Base-by-base conservation (phyloP, 1,140 invertebrate species). In the Chironomus striatipennis region DNA sequence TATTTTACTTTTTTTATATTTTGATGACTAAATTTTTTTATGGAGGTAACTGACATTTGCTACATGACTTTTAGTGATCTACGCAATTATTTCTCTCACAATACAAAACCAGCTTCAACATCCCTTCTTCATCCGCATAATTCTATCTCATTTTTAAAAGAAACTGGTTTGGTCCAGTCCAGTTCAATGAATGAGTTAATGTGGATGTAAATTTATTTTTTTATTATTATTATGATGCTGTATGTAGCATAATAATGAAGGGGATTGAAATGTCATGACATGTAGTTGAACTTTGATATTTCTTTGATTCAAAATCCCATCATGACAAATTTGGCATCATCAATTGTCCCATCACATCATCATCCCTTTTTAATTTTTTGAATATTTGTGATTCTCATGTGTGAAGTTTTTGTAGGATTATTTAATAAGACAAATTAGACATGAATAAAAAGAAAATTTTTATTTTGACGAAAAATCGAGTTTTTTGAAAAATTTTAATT, bases 251-350 rank as follows among this genome's bases (percentile, higher is more conserved):
- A 34, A 34, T 34, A 34, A 34, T 34, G 47, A 57, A 47, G n/a
- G 12, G 47, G 47, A 15, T 15, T 20, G 9, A 70, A 20, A 21
- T 18, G 65, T 70, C 65, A 70, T 17, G 65, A 70, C 65, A 20
- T 5, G 24, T 34, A 18, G 20, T 70, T 70, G 65, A 70, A 70
- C 65, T 70, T 70, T 70, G n/a, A 57, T 12, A 57, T 57, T 57
- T 57, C 47, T n/a, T n/a, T n/a, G 18, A 18, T 21, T 4, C n/a
- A 70, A 70, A 20, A 21, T 20, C 17, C 9, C 24, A 5, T 70
- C 65, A 70, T 70, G 65, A 70, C 65, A 70, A 70, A 70, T 70
- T 70, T 70, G 10, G 20, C 65, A 70, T 70, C 65, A 70, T 70
- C 65, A 70, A 70, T 70, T 70, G 17, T 20, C 24, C 24, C 24